Conservation (phyloP, 2,888 invertebrate species). For the Molanna angustata region DNA sequence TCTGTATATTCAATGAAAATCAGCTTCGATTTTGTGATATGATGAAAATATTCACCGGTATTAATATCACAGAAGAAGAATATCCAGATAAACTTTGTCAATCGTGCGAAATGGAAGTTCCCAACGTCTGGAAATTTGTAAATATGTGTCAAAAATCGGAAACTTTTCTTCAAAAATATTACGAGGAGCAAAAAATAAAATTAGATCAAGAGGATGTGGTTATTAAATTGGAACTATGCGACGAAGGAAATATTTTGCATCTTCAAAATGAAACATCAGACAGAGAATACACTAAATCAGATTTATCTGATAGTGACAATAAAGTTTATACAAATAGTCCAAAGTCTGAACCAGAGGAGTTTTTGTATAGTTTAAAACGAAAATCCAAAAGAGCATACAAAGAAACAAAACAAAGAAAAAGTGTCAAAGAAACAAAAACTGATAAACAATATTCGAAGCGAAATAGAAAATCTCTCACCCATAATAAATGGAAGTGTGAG, state of each 20-base stretch:
- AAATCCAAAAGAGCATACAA: no score
- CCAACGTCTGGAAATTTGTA: conserved; percentile 16
- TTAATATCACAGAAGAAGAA: conserved; percentile 7
- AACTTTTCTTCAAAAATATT: conserved; percentile 8
- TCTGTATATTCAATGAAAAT: background rate
- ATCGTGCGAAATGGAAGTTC: conserved; percentile 11
- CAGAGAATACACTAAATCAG: background rate
- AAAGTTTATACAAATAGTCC: background rate
- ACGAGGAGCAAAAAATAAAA: background rate
- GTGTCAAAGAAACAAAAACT: no score
- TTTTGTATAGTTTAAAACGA: no score
- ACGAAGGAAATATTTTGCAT: background rate
- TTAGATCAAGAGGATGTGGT: conserved; percentile 44
- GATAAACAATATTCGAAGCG: background rate
- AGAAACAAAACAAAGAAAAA: no score
- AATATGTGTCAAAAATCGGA: conserved; percentile 17
- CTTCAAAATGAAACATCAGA: no score
- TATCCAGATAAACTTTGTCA: conserved; percentile 16
- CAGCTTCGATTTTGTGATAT: conserved; percentile 13
- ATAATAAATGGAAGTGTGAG: conserved; percentile 5
- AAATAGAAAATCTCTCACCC: background rate
- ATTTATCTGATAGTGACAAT: background rate
- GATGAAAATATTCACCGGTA: conserved; percentile 9
- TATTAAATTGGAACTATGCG: background rate
- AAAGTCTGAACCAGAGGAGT: background rate